Evolutionary conservation across 2,888 invertebrate genomes (phyloP), one percentile per base, ranked within the genome.

Genomic region (Hirtodrosophila alboralis): DNA sequence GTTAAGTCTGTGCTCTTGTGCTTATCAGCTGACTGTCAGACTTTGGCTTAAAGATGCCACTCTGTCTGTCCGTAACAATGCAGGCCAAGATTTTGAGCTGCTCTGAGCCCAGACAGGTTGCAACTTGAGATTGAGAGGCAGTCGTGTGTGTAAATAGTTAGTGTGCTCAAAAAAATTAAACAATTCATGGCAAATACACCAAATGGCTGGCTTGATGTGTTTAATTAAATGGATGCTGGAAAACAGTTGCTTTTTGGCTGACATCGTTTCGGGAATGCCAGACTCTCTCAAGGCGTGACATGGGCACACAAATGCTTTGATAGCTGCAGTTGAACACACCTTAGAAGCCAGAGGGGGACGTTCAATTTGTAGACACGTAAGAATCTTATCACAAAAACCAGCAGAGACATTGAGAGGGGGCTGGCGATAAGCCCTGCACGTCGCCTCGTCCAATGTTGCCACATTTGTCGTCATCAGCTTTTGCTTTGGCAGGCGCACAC

Each of bases 391-490:
- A 72, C 64, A 76, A 64, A 61, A 3, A 18, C 4, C 3, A 3
- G 30, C 16, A 13, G 13, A 47, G 31, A 26, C 6, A 13, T 13
- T 13, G 10, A 37, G 6, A 9, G 23, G 9, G 28, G 12, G 27
- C 43, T 38, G 54, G 63, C 73, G 84, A 79, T 79, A 79, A 79
- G 79, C 79, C 81, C 16, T 53, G 81, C 79, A 79, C 79, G 79
- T 79, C 68, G 75, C 61, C n/a, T n/a, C n/a, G n/a, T n/a, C n/a
- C 70, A 80, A 66, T 72, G 67, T 57, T 69, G 67, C 84, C 84
- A 65, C 86, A 78, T 78, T 78, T 78, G 78, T 78, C 84, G 84
- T 85, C 78, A 78, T 85, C 86, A 77, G 53, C 62, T 44, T 47
- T 36, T 31, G 48, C 41, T 60, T 21, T 31, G 73, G 45, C 60